These are phyloP conservation scores for Sarcophaga variegata DNA, from an alignment of 2,888 invertebrate genomes.

Conservation along the genomic window DNA sequence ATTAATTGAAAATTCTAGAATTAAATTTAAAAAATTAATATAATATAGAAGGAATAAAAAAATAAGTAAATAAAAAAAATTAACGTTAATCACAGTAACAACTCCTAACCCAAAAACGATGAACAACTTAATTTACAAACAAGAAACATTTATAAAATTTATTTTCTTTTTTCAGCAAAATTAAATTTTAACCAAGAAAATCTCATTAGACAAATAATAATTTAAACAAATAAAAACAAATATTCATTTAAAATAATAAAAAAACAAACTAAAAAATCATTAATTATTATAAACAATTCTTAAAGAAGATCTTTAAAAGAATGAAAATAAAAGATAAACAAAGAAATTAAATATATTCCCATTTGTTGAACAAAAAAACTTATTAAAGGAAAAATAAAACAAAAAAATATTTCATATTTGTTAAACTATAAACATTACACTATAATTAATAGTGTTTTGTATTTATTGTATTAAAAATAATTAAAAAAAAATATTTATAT, in stretches of 20 bases:
- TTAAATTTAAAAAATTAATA: slow-evolving; percentile 67
- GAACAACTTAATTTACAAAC: slow-evolving; percentile 66
- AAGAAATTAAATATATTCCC: slow-evolving; percentile 44
- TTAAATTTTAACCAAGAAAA: slow-evolving; percentile 49
- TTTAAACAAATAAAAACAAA: slow-evolving; percentile 39
- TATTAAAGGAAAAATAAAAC: background rate
- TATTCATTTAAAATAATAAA: slow-evolving; percentile 35
- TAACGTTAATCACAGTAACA: slow-evolving; percentile 18
- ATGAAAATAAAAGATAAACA: background rate
- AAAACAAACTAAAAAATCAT: background rate
- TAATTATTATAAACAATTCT: background rate
- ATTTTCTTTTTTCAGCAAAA: slow-evolving; percentile 44
- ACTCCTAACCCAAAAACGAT: slow-evolving; percentile 53
- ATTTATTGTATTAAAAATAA: slow-evolving; percentile 57
- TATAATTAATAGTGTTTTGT: slow-evolving; percentile 56
- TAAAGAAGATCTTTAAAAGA: slow-evolving; percentile 57
- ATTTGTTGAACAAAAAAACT: slow-evolving; percentile 65
- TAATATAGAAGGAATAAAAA: slow-evolving; percentile 64
- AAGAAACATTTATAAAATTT: slow-evolving; percentile 44
- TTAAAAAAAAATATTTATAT: slow-evolving; percentile 22
- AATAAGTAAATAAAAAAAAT: slow-evolving; percentile 55
- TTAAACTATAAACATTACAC: slow-evolving; percentile 55
- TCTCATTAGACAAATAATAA: slow-evolving; percentile 68
- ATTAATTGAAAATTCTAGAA: slow-evolving; percentile 65
- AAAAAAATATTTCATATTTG: slow-evolving; percentile 61